Base-by-base conservation (phyloP, 1,140 invertebrate genomes). In the Drosophila parabipectinata region DNA sequence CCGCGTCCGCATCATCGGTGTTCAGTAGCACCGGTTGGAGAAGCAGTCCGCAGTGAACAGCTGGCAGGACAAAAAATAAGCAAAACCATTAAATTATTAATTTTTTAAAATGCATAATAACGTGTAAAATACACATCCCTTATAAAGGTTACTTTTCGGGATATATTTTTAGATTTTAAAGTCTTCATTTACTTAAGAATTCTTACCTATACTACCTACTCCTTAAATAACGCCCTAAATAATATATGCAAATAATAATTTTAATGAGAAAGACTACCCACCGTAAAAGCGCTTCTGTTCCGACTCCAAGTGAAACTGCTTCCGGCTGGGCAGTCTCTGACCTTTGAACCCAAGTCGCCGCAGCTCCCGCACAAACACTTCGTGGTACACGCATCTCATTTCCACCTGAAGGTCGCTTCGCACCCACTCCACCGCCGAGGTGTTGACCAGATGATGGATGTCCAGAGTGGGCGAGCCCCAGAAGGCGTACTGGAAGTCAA, bases 401-500 rank as follows among this genome's bases (percentile, higher is more conserved):
- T 74, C 50, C 54, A 83, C 66, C 39, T 83, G 77, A 1, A 47
- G 39, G 5, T 59, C 28, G 7, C 53, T 47, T 21, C 72, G 48
- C 1, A 88, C 34, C 6, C 37, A 26, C 21, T 91, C 87, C 5
- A 52, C 62, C 2, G 87, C 53, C 14, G 80, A 83, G 10, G 75
- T 79, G 61, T 90, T 88, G 5, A 91, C 24, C 37, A 91, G 81
- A 55, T 85, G 78, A 66, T 85, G 83, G 21, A 91, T 67, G 75
- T 91, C 90, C 48, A 82, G 45, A 1, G 80, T 73, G 8, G 90
- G 77, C 28, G 85, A 89, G 4, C 73, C 74, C 82, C 77, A 90
- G 54, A 72, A 80, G 5, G 68, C 54, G 41, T 78, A 88, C 72
- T 91, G 90, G 52, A 85, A 91, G 63, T 91, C 90, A 67, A 90